Percentiles rank a stretch among this genome's conserved stretches.
Conservation (phyloP, 2,797 vertebrate genomes). For the Oophaga sylvatica region DNA sequence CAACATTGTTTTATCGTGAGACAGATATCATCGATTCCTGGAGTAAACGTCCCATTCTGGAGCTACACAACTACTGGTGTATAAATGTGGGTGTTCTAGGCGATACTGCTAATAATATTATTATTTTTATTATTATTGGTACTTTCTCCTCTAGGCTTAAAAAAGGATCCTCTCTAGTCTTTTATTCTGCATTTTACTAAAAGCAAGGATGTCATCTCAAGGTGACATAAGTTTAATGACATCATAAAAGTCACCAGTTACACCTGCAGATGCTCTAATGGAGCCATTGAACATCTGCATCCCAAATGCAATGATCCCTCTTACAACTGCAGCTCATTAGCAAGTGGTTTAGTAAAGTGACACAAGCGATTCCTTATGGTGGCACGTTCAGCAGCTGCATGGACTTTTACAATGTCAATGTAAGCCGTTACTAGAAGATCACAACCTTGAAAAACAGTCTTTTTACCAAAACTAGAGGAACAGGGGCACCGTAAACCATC, state of each 20-base stretch:
- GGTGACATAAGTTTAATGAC: constrained; percentile 29
- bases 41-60: too few relatives aligned
- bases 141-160: background rate
- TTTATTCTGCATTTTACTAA: background rate
- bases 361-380: background rate
- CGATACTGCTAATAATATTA: background rate
- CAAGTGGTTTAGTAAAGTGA: background rate
- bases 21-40: too few relatives aligned
- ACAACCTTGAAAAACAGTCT: background rate
- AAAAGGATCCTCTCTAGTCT: background rate
- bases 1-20: too few relatives aligned
- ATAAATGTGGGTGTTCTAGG: too few relatives aligned
- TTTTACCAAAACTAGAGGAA: background rate
- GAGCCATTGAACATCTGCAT: constrained; percentile 20
- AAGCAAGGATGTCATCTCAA: background rate
- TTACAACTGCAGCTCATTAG: background rate
- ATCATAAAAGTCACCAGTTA: background rate
- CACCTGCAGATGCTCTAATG: constrained; percentile 1
- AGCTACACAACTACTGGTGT: too few relatives aligned
- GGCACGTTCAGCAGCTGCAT: background rate
- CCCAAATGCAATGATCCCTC: constrained; percentile 1
- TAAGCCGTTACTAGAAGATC: background rate
- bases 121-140: background rate
- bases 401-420: background rate
- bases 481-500: background rate